Conservation (phyloP, 2,113 vertebrate genomes). For the Sphaerodactylus townsendi region DNA sequence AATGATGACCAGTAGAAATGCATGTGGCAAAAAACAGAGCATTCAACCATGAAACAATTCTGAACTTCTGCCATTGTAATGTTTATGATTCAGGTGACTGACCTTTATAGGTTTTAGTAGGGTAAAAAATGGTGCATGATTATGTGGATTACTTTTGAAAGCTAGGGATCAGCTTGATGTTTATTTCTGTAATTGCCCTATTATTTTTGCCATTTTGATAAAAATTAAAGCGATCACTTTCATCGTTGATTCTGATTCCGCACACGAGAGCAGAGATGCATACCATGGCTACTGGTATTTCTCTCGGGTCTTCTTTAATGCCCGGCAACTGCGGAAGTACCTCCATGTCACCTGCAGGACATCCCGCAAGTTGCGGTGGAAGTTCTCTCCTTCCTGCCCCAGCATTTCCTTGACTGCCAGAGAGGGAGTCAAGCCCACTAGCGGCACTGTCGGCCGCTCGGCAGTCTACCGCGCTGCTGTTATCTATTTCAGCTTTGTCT, state of each 20-base stretch:
- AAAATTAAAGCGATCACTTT: neutral
- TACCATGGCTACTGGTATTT: slow-evolving; percentile 13
- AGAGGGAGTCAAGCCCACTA: slow-evolving; percentile 70
- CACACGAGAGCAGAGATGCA: neutral
- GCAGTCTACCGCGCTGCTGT: slow-evolving; percentile 77
- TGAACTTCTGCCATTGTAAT: neutral
- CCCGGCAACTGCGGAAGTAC: slow-evolving; percentile 1
- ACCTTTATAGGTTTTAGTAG: neutral
- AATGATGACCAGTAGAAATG: neutral
- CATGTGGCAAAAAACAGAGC: neutral
- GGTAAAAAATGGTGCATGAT: neutral
- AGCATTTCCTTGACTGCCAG: slow-evolving; percentile 68
- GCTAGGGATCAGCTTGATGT: too few relatives aligned
- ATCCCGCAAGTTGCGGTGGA: slow-evolving; percentile 71
- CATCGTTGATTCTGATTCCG: neutral
- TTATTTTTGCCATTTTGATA: neutral
- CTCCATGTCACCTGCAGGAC: slow-evolving; percentile 64
- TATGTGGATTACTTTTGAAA: neutral
- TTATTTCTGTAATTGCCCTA: neutral
- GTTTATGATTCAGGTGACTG: neutral
- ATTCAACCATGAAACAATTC: neutral
- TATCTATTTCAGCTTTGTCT: slow-evolving; percentile 91
- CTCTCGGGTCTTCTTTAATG: slow-evolving; percentile 29
- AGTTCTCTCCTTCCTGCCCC: slow-evolving; percentile 70
- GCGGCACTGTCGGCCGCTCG: slow-evolving; percentile 79